Conservation (phyloP, 2,113 vertebrate species). For the Albula glossodonta region DNA sequence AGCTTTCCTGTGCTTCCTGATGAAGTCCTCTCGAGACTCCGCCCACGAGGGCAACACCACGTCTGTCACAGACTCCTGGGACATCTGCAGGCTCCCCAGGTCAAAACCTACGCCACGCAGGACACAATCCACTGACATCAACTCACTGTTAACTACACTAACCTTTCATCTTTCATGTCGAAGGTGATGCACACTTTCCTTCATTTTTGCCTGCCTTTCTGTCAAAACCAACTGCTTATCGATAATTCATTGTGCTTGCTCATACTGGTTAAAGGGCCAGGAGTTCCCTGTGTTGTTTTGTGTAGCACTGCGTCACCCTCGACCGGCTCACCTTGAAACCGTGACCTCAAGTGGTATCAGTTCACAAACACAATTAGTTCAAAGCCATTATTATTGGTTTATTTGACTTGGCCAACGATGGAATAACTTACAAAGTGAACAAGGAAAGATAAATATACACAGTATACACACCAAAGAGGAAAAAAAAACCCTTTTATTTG, state of each 20-base stretch:
- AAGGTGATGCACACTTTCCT: neutral
- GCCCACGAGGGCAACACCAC: constrained; percentile 92
- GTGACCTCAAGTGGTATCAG: too few relatives aligned
- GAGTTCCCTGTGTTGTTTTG: neutral
- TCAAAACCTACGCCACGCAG: constrained; percentile 75
- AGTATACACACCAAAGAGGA: neutral
- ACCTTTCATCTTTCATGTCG: neutral
- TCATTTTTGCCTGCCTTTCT: neutral
- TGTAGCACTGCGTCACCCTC: neutral
- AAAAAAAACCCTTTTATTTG: neutral
- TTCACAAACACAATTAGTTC: neutral
- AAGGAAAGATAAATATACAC: neutral
- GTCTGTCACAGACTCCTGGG: constrained; percentile 81
- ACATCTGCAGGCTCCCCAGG: constrained; percentile 88
- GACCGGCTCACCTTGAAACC: neutral
- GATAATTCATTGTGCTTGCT: neutral
- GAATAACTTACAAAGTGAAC: neutral
- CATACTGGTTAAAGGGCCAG: neutral
- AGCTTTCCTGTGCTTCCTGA: constrained; percentile 86
- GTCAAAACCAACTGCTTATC: neutral
- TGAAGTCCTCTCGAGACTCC: constrained; percentile 87
- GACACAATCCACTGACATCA: neutral
- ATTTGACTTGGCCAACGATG: neutral
- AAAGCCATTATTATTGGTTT: neutral
- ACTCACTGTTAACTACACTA: neutral